phyloP scores from a whole-genome alignment of 2,797 vertebrate species.

The Tangara arthus region DNA sequence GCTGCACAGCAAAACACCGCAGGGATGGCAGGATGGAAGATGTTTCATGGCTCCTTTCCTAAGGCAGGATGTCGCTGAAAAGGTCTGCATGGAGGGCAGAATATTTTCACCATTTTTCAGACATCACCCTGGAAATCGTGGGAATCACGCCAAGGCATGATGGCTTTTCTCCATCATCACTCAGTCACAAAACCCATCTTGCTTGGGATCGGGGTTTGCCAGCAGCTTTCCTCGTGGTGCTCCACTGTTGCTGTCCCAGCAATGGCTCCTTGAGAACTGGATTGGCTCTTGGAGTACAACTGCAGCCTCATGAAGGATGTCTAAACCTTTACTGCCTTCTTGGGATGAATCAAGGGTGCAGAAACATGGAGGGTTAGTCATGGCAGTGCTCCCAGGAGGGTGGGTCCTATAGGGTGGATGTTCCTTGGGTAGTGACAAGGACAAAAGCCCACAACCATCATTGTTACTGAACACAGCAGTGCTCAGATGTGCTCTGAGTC shows the following conservation, averaged over 20 bases:
- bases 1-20: neutral
- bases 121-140: neutral
- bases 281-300: neutral
- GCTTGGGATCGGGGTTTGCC: neutral
- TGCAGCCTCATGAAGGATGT: neutral
- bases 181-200: neutral
- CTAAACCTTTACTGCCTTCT: neutral
- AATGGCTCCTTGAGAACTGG: accelerated
- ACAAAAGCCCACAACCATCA: neutral
- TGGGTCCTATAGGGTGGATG: neutral
- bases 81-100: neutral
- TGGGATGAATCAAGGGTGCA: neutral
- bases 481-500: neutral
- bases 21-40: neutral
- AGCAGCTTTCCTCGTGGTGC: neutral
- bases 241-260: neutral
- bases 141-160: accelerated
- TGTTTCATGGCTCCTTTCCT: neutral
- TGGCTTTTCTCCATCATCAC: neutral
- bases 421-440: neutral
- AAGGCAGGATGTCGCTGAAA: neutral
- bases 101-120: neutral
- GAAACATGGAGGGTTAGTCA: neutral
- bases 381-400: neutral
- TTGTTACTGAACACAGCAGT: neutral